Evolutionary conservation across 1,140 invertebrate species (phyloP), one percentile per base, ranked within the genome.

Genomic region (Micrasema minimum): DNA sequence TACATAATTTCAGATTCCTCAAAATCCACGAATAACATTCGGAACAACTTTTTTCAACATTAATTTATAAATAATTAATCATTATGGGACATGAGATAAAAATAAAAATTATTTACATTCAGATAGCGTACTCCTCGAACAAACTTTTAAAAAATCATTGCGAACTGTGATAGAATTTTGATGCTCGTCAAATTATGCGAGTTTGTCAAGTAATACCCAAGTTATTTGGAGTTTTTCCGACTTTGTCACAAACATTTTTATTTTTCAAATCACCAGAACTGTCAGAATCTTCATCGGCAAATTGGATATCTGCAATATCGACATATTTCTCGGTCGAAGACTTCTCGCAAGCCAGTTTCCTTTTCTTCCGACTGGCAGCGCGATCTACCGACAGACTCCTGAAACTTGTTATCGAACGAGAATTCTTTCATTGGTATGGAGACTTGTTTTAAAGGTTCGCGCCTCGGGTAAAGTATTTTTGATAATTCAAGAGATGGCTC

Each of bases 201-300:
- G n/a, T n/a, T n/a, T n/a, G n/a, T n/a, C 20, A 57, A 57, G 53
- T 38, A 16, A 11, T 35, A 31, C 35, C 26, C 35, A 57, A 14
- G 9, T 57, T 57, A 57, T 57, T 57, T 12, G 53, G 31, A 37
- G 26, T 16, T 10, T 57, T 57, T 14, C 53, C 53, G 6, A 35
- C 14, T 35, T 57, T 37, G 16, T 11, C 23, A 7, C 12, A 4
- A 2, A 18, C 26, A 37, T 57, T 31, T 38, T 37, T 35, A 43
- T 45, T 75, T 84, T 84, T 14, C 51, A 83, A 81, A 64, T 84
- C 82, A 62, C 78, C 80, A 9, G 83, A 84, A 41, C 80, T 81
- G 74, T 85, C 83, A 0, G 83, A 85, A 73, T 80, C 81, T 16
- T 84, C 83, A 70, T 85, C 83, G 6, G 83, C 83, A 72, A 83